A percentile compares a stretch with the other conserved stretches of the same genome.
Evolutionary conservation across 1,140 invertebrate species (phyloP).

Genomic region (Drosophila mayri): DNA sequence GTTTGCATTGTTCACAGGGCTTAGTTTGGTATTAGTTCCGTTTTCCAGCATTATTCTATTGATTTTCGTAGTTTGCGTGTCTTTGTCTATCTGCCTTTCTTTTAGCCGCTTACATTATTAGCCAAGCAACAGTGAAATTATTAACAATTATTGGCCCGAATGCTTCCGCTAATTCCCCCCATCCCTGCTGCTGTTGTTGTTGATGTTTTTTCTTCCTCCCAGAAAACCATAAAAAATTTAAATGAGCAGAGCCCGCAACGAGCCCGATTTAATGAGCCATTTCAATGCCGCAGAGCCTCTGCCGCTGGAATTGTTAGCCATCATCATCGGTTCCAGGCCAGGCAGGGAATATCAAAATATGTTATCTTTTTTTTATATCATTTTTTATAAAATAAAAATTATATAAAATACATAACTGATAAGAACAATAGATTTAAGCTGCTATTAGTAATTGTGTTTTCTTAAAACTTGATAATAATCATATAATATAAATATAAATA

Average conservation of each 20-base stretch:
- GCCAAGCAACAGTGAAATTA: slow-evolving; percentile 40
- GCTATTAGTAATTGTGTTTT: no score
- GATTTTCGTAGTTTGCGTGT: slow-evolving; percentile 16
- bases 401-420: no score
- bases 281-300: slow-evolving; percentile 53
- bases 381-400: no score
- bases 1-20: neutral
- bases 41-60: slow-evolving; percentile 10
- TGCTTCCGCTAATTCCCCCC: slow-evolving; percentile 27
- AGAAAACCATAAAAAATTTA: slow-evolving; percentile 48
- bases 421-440: no score
- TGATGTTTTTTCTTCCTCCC: neutral
- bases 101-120: slow-evolving; percentile 7
- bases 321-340: neutral
- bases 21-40: neutral
- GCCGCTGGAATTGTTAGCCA: slow-evolving; percentile 21
- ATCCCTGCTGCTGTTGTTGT: neutral
- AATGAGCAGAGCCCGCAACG: slow-evolving; percentile 42
- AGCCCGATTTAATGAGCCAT: slow-evolving; percentile 57
- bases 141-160: slow-evolving; percentile 48
- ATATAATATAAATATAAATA: neutral
- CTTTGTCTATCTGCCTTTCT: neutral
- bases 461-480: neutral
- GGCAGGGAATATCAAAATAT: slow-evolving; percentile 19
- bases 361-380: no score